Base-by-base conservation (phyloP, 2,888 invertebrate species). In the Ormyrus rosae region DNA sequence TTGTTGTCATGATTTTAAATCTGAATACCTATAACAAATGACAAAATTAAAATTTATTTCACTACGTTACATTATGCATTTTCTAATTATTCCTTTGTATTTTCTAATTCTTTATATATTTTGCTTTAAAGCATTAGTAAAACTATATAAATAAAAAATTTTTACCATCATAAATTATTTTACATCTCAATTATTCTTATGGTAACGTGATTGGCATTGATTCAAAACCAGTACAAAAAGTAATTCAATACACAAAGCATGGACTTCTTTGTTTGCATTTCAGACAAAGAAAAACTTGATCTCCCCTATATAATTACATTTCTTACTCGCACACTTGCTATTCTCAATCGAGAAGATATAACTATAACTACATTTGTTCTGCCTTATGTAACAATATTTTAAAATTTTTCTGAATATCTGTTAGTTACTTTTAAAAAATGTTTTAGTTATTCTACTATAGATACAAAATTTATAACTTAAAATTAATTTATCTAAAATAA, bases 231-330 rank as follows among this genome's bases (percentile, higher is more conserved):
- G 53, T 76, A 81, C 60, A 58, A 80, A 55, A 68, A 81, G 73
- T 78, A 76, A 81, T 77, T 78, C 70, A 72, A 81, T 71, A 74
- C 69, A 63, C 46, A 65, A 65, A 50, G 56, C 67, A 60, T 73
- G 48, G 68, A 76, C 63, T 34, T 83, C 86, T 86, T 86, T 86
- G 86, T 87, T 84, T 83, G 83, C 69, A 79, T 84, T 83, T 83
- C 80, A 83, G 83, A 86, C 83, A 86, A 87, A 87, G 85, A 85
- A 86, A 85, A 87, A 86, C 83, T 83, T 81, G 83, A 87, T 86
- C 82, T 83, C 82, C 76, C 45, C 71, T 83, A 85, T 87, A 84
- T 81, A 82, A 82, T 84, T 85, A 83, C 83, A 80, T 74, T 55
- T 70, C 81, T 78, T 64, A 78, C 80, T 67, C 64, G 70, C 64